Base-by-base conservation (phyloP, 2,797 vertebrate species). In the Margarornis squamiger region DNA sequence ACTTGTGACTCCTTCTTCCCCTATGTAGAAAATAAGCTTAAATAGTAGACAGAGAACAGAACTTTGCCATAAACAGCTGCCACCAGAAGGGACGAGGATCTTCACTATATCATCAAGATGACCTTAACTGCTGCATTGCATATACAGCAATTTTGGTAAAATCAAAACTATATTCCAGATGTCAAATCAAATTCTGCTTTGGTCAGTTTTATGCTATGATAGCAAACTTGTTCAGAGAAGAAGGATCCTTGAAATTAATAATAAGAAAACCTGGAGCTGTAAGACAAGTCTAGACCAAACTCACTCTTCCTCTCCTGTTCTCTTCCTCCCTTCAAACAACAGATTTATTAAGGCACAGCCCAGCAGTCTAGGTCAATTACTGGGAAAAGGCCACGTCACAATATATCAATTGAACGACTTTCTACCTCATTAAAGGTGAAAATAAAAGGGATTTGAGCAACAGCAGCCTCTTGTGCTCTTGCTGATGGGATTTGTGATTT, bases 351-450 rank as follows among this genome's bases (percentile, higher is more conserved):
- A 85, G 62, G 76, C 62, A 93, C 0, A 7, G 88, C 79, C 88
- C 78, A 94, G 63, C 46, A 87, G 73, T 78, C 95, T 67, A 91
- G 92, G 92, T 87, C 90, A 96, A 96, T 96, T 95, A 94, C 76
- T 91, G 77, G 38, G 86, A 95, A 94, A 94, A 95, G 86, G 66
- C 92, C 78, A 88, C 57, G 76, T 84, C 90, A 78, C 71, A 72
- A 36, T 83, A 18, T 29, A 95, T 92, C 92, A 96, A 93, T 26
- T 83, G 81, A 93, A 95, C 55, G 46, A 92, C 86, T 92, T 95
- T 95, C 89, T 96, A 94, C 88, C 66, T 97, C 93, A 96, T 97
- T 96, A 96, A 97, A 95, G 88, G 92, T 93, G 94, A 97, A 97
- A 97, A 95, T 96, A 94, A 95, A 95, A 94, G 66, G 41, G 84